Conservation (phyloP, 2,113 vertebrate genomes). For the Dipodomys ordii region DNA sequence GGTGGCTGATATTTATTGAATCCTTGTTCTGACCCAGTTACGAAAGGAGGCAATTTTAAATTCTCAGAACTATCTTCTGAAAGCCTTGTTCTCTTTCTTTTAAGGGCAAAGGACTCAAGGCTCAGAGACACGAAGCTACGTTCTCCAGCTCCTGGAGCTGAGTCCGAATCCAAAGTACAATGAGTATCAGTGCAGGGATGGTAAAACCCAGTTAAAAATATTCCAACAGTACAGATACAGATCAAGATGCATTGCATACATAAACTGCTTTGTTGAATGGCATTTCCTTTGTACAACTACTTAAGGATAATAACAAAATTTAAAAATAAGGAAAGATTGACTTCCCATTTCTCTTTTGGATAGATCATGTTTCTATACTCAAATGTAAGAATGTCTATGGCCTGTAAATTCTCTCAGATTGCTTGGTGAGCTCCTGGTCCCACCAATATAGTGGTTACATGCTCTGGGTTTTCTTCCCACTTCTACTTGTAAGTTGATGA, state of each 20-base stretch:
- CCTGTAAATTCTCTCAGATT: background rate
- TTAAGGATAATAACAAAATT: background rate
- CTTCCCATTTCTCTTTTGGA: background rate
- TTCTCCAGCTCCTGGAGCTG: background rate
- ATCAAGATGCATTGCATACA: no score
- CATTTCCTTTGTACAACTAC: no score
- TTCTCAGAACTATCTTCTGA: background rate
- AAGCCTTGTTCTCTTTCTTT: background rate
- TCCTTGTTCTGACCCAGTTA: background rate
- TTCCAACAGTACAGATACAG: no score
- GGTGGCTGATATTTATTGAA: background rate
- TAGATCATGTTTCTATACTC: background rate
- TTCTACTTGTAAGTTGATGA: background rate
- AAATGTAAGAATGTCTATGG: background rate
- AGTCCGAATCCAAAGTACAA: background rate
- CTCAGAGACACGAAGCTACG: background rate
- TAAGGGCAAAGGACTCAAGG: background rate
- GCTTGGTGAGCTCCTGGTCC: background rate
- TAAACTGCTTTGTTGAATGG: no score
- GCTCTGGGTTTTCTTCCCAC: no score
- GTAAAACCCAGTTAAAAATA: background rate
- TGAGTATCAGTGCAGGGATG: background rate
- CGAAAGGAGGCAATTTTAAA: background rate
- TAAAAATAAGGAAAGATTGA: background rate
- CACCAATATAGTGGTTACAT: background rate